Base-by-base conservation (phyloP, 2,888 invertebrate species). In the Branchinecta sandiegonensis region DNA sequence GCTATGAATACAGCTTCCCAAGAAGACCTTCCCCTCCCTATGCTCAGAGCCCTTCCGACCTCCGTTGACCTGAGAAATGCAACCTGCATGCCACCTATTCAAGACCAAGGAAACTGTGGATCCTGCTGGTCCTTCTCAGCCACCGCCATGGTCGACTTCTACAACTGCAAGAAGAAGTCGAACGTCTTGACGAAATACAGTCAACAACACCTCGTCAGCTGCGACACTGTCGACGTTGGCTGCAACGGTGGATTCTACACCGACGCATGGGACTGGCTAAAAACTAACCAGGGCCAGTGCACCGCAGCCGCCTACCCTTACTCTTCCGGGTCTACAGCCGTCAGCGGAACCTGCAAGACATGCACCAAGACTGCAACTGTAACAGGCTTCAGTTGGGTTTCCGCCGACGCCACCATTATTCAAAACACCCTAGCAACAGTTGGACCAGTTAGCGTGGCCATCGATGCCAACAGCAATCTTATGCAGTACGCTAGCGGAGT, bases 131-230 rank as follows among this genome's bases (percentile, higher is more conserved):
- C 63, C 14, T 56, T 56, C 23, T 11, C 63, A 17, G 56, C 63
- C 63, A 56, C 63, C n/a, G n/a, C 63, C 63, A 56, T 56, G 63
- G 14, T 56, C n/a, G 63, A 56, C 23, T 56, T 17, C 23, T 56
- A 56, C 23, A 56, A 56, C 23, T 56, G 63, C 63, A 56, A 56
- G 63, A 56, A 56, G 23, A 56, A 56, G 23, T 17, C 63, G 8
- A 23, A 23, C 63, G 8, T 10, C n/a, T 56, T 56, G n/a, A 56
- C 63, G 0, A 10, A 56, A 17, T 23, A 17, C 8, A 23, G 9
- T 56, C 14, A 56, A 56, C 63, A 56, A 23, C 63, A 56, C 23
- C n/a, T 56, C 8, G 63, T 56, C 8, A 23, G 23, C 23, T 56
- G 63, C 23, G 11, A 56, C 12, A n/a, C n/a, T 56, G 8, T 9